phyloP scores from a whole-genome alignment of 2,797 vertebrate species.

The Alcedo atthis region DNA sequence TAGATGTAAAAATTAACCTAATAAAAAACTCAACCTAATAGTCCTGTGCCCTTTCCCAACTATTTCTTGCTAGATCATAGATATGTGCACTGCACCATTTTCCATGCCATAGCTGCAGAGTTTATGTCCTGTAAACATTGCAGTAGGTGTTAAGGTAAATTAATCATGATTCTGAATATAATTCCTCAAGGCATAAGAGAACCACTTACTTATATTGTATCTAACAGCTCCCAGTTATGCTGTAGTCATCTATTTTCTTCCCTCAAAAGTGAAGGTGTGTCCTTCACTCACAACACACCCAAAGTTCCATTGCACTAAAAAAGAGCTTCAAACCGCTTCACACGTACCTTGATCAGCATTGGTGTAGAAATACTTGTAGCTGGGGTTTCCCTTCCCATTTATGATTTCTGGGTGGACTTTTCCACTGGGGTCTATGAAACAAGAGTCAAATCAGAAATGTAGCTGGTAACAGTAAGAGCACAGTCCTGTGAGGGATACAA shows the following conservation, averaged over 20 bases:
- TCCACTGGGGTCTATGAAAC: conserved; percentile 88
- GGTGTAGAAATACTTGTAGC: conserved; percentile 98
- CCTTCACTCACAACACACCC: background rate
- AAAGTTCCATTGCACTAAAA: background rate
- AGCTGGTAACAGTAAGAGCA: background rate
- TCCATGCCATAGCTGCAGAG: background rate
- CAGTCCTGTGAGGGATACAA: background rate
- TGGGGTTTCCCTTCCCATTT: conserved; percentile 94
- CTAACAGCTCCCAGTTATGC: background rate
- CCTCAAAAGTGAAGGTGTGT: background rate
- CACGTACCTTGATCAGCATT: conserved; percentile 92
- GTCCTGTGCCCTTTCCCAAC: background rate
- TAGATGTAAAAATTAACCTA: background rate
- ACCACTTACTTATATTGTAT: background rate
- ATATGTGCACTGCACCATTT: background rate
- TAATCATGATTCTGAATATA: background rate
- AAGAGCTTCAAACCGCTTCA: background rate
- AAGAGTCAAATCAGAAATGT: background rate
- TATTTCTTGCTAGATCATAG: background rate
- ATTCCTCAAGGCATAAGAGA: background rate
- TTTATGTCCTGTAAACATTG: background rate
- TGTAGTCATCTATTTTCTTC: background rate
- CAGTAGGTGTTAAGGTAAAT: background rate
- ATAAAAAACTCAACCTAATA: background rate
- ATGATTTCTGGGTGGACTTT: conserved; percentile 93